Base-by-base conservation (phyloP, 2,113 vertebrate species). In the Coptodon bakossiorum region DNA sequence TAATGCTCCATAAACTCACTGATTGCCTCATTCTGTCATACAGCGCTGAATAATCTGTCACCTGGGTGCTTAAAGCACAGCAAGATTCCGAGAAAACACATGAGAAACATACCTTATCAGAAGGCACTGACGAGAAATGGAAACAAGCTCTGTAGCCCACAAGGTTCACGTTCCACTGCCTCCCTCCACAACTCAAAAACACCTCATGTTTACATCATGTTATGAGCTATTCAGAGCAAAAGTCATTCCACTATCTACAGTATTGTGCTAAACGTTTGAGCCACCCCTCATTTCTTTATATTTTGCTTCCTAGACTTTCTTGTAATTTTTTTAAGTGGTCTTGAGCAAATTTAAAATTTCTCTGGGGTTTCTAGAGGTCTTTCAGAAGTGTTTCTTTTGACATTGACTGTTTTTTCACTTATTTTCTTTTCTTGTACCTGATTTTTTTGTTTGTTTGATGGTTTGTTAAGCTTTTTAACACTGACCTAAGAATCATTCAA, bases 1-100 rank as follows among this genome's bases (percentile, higher is more conserved):
- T 63, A 89, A 87, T 80, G 87, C 86, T 89, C 79, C 86, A 87
- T 89, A 88, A 90, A 93, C 79, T 85, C 79, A 19, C 80, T 81
- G 82, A 91, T 88, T 87, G 86, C 91, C 91, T 91, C 87, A 79
- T 91, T 92, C 86, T 92, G 91, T 89, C 89, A 86, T 3, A 54
- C 73, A 40, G 61, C 8, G 40, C 71, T 17, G 59, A n/a, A 31
- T 82, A 82, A 81, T 86, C 40, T 76, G 85, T 90, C 85, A 86
- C 87, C 87, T 88, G 89, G 81, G 40, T 79, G 68, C 34, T 88
- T 52, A 52, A 78, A 78, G 45, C 73, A 34, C 73, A 78, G 73
- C 73, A 78, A 31, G 73, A 78, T 45, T 12, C 45, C 2, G 2
- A n/a, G 27, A 52, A 78, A 52, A 78, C 73, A 78, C 73, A 78